phyloP scores from a whole-genome alignment of 2,113 vertebrate genomes.

The Laticauda colubrina region DNA sequence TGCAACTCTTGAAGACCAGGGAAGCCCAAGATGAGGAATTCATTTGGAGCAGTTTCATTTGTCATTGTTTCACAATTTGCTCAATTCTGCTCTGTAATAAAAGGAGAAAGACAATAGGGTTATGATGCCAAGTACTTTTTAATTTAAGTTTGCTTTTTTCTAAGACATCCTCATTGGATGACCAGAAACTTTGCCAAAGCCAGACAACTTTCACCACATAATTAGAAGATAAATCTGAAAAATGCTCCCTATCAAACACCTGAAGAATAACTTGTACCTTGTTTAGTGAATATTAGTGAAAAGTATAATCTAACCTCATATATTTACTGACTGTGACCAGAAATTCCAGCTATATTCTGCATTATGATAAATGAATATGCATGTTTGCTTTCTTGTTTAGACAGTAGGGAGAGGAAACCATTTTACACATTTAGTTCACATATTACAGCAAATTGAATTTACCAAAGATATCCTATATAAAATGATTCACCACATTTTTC shows the following conservation, averaged over 20 bases:
- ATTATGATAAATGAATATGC: neutral
- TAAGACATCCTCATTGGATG: neutral
- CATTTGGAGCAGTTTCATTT: neutral
- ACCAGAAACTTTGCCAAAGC: neutral
- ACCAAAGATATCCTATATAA: neutral
- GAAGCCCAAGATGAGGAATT: conserved; percentile 46
- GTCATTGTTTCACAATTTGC: neutral
- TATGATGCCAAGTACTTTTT: neutral
- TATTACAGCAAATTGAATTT: neutral
- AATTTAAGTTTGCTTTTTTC: neutral
- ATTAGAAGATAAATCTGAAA: neutral
- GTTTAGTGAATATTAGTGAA: neutral
- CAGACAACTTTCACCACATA: neutral
- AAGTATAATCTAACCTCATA: neutral
- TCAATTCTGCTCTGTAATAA: neutral
- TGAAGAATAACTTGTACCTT: neutral
- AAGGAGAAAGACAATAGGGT: neutral
- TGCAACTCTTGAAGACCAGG: conserved; percentile 20
- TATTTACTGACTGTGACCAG: neutral
- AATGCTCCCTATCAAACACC: neutral
- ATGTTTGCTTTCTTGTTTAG: neutral
- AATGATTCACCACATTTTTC: neutral
- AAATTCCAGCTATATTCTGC: neutral
- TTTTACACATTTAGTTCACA: neutral
- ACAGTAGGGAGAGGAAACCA: neutral